Base-by-base conservation (phyloP, 2,113 vertebrate genomes). In the Saccopteryx leptura region DNA sequence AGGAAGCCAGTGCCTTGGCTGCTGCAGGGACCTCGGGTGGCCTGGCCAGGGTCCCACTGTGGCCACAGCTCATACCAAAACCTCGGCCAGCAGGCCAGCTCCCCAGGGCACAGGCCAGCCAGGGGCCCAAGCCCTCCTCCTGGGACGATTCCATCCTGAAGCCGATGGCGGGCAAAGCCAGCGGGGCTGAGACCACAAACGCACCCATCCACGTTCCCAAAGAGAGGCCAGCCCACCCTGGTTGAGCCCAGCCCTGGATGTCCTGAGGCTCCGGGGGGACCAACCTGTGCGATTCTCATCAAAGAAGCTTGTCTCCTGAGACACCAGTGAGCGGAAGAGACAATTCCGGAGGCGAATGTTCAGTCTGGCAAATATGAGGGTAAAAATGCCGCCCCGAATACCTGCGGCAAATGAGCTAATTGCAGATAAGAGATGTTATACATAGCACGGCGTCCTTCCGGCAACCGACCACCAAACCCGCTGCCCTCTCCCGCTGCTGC, bases 251-350 rank as follows among this genome's bases (percentile, higher is more conserved):
- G 10, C 48, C 72, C 39, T 91, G 85, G 7, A 48, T 65, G n/a
- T 54, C 69, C 76, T 0, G 0, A 11, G 39, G 50, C 33, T 24
- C 48, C 2, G 0, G 69, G 89, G 54, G 91, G 58, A 96, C 97
- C 97, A 91, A 99, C 99, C 99, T 98, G 99, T 99, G 91, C 99
- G 99, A 92, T 99, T 99, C 93, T 99, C 98, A 14, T 99, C 99
- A 97, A 99, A 99, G 98, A 99, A 99, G 90, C 98, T 99, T 28
- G 99, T 99, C 95, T 99, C 99, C 98, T 99, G 99, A 23, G 96
- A 98, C 97, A 99, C 99, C 91, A 99, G 98, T 0, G 99, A 99
- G 96, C 98, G 99, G 98, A 99, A 99, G 93, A 99, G 99, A 79
- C 98, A 98, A 98, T 99, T 99, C 56, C 99, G 99, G 14, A 99